phyloP scores from a whole-genome alignment of 2,113 vertebrate genomes.

The Onychostruthus taczanowskii region DNA sequence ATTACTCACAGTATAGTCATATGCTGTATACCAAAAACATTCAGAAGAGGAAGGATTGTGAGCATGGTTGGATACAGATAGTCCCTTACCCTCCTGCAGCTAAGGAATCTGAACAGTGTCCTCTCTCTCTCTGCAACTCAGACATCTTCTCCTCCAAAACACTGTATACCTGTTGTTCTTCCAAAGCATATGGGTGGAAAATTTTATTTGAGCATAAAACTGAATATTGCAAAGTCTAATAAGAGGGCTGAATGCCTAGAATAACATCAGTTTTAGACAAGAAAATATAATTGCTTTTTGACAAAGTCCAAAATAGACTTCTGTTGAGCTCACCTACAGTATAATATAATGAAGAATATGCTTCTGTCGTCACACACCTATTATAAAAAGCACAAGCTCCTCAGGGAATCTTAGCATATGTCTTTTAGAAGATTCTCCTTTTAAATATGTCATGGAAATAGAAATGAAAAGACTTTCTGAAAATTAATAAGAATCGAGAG shows the following conservation, averaged over 20 bases:
- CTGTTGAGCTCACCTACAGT: neutral
- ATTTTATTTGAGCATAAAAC: neutral
- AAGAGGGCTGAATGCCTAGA: neutral
- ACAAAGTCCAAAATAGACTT: neutral
- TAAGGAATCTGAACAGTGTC: neutral
- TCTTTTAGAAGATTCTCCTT: constrained; percentile 8
- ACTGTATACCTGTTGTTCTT: neutral
- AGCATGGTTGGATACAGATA: neutral
- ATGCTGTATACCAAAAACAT: neutral
- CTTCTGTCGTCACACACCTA: neutral
- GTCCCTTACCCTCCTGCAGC: neutral
- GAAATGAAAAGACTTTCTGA: neutral
- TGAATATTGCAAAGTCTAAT: neutral
- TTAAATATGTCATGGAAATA: constrained; percentile 1
- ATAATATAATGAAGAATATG: neutral
- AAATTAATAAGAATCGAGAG: constrained; percentile 14
- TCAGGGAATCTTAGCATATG: neutral
- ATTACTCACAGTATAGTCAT: neutral
- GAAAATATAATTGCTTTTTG: neutral
- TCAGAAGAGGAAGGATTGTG: neutral
- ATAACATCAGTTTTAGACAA: neutral
- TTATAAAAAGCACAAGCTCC: neutral
- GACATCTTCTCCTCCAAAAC: neutral
- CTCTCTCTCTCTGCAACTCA: neutral
- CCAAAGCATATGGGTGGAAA: neutral